Base-by-base conservation (phyloP, 2,113 vertebrate genomes). In the Echinops telfairi region DNA sequence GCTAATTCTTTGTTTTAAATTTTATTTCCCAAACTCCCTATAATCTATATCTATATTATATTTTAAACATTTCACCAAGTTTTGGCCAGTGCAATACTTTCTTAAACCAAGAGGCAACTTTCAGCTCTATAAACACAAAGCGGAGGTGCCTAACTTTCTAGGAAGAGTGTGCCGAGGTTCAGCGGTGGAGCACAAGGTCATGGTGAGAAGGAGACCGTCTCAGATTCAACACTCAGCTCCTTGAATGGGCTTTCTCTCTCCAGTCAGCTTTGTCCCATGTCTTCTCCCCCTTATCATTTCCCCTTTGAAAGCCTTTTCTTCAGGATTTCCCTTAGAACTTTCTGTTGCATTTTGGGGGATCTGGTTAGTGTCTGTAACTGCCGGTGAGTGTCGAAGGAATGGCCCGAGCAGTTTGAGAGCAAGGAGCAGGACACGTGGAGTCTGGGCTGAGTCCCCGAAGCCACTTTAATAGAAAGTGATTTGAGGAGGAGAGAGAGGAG, bases 41-140 rank as follows among this genome's bases (percentile, higher is more conserved):
- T 84, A 75, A 80, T 43, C 25, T 75, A 7, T 92, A 77, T 36
- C 71, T 76, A 6, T 58, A 17, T 81, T 58, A 66, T 60, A 71
- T 82, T 86, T 82, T 7, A 40, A 77, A 83, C 58, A 3, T 86
- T 77, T 89, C 76, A 77, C 2, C 47, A 60, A 33, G 4, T 77
- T 90, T 94, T 94, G 60, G 23, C 23, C 80, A 78, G 62, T 71
- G 71, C 38, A 43, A 71, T 90, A 83, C 75, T 20, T 78, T 82
- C 64, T 76, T 16, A 93, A 89, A 25, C 71, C 25, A 68, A 81
- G 47, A 53, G 70, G 60, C 76, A 83, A 27, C 40, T 53, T 22
- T 83, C 78, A 82, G 33, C 43, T 66, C 43, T 96, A 57, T 66
- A 53, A 31, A 25, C 89, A 88, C 71, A 93, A 92, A 70, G 14